Evolutionary conservation across 2,797 vertebrate species (phyloP), one percentile per base, ranked within the genome.

Genomic region (Chiroxiphia lanceolata): DNA sequence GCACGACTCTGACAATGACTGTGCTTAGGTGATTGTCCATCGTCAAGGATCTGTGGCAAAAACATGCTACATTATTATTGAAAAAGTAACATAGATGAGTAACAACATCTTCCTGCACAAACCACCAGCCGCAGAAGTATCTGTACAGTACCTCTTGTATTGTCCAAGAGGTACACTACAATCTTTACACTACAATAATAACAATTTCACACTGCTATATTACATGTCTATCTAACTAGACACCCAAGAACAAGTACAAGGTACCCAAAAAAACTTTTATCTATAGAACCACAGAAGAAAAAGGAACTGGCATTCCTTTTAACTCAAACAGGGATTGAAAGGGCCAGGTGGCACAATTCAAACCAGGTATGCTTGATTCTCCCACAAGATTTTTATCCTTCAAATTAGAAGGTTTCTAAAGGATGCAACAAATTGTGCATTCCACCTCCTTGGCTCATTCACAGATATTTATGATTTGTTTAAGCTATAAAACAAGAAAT

Each of bases 11-110:
- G 99, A 97, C 96, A 98, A 87, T 98, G 99, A 86, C 97, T 98
- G 96, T 98, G 99, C 95, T 98, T 99, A 3, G 98, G 98, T 77
- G 98, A 97, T 92, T 98, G 99, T 44, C 98, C 98, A 15, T 99
- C 99, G 0, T 99, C 99, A 14, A 99, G 97, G 91, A 99, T 99
- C 99, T 99, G 97, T 21, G 79, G 94, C 33, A 95, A 96, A 95
- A 97, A 95, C 15, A 82, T 29, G 25, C 91, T 4, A 34, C 13
- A 11, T 81, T 79, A 83, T 60, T 83, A 88, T 67, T 91, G 86
- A 74, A 91, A 85, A 83, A 65, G 64, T 13, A 69, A 76, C 71
- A 68, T 0, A 4, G 17, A 31, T 1, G 1, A 77, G 8, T 11
- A 75, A 75, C 26, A 61, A 36, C 31, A n/a, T 29, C 64, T 22